Base-by-base conservation (phyloP, 2,797 vertebrate species). In the Bufotes viridis region DNA sequence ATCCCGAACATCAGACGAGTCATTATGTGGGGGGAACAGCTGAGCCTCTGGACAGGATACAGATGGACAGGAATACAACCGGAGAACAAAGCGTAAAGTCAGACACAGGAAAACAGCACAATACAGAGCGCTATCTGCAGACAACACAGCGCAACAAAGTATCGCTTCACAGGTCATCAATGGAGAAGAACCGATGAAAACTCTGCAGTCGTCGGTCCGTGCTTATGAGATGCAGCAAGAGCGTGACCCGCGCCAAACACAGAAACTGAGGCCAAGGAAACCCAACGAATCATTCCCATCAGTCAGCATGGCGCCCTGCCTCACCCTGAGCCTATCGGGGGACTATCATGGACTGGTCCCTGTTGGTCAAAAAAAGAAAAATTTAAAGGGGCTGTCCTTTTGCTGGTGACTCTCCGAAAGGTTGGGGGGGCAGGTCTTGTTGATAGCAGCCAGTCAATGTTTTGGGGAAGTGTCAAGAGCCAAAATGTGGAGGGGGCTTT, bases 61-160 rank as follows among this genome's bases (percentile, higher is more conserved):
- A 89, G 61, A 86, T 89, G 88, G 88, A 89, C 88, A 84, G 88
- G 81, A 89, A 89, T 86, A 81, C 82, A 83, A 42, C 63, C 78
- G 24, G 69, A 84, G 85, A 86, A 89, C 81, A 87, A 89, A 89
- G 85, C 69, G 57, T 9, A 8, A 34, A 57, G 67, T 57, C 82
- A 82, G 85, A 84, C 70, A 79, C 84, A 69, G 81, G 88, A 87
- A 89, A 78, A 55, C 10, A 20, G 49, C 76, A 89, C 81, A 87
- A 89, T 81, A 29, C 69, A 58, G 78, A 69, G 53, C 72, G 22
- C 60, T 72, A 79, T 55, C 26, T 67, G 57, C 34, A 60, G 61
- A 69, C 49, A 82, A 80, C 70, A 84, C 24, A n/a, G 22, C 49
- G 72, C 14, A 89, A 82, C 51, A 86, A 86, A 78, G 70, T 82